Conservation (phyloP, 2,797 vertebrate species). For the Numenius phaeopus region DNA sequence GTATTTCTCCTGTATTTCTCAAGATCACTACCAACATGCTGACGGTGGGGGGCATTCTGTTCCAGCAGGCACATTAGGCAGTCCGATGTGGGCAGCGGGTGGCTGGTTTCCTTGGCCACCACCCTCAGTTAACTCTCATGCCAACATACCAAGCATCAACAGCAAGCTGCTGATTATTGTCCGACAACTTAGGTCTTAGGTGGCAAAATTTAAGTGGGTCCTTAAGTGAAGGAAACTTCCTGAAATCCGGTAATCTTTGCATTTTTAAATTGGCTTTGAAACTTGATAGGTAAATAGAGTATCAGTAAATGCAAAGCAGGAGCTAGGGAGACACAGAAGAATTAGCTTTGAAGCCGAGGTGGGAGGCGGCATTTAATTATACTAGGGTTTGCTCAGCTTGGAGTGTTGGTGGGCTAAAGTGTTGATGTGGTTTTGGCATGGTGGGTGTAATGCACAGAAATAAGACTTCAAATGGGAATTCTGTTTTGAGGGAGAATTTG, state of each 20-base stretch:
- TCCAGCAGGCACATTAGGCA: neutral
- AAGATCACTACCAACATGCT: neutral
- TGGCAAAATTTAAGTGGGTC: neutral
- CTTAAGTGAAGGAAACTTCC: neutral
- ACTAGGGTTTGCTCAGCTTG: constrained; percentile 9
- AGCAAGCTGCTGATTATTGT: neutral
- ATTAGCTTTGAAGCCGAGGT: neutral
- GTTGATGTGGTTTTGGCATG: constrained; percentile 19
- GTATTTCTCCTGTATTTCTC: neutral
- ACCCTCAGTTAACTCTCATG: fast-evolving
- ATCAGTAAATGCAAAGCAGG: neutral
- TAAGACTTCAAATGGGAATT: neutral
- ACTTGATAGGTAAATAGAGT: neutral
- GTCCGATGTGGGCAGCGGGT: neutral
- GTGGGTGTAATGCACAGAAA: neutral
- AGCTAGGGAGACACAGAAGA: neutral
- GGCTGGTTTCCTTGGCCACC: neutral
- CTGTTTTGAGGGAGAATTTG: neutral
- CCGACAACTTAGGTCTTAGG: neutral
- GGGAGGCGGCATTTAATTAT: constrained; percentile 46
- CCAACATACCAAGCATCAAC: neutral
- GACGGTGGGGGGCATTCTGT: neutral
- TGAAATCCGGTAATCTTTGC: neutral
- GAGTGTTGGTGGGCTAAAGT: constrained; percentile 28
- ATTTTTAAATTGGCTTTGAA: neutral